Conservation (phyloP, 92 coral and sea anemone species). For the Heteractis magnifica region DNA sequence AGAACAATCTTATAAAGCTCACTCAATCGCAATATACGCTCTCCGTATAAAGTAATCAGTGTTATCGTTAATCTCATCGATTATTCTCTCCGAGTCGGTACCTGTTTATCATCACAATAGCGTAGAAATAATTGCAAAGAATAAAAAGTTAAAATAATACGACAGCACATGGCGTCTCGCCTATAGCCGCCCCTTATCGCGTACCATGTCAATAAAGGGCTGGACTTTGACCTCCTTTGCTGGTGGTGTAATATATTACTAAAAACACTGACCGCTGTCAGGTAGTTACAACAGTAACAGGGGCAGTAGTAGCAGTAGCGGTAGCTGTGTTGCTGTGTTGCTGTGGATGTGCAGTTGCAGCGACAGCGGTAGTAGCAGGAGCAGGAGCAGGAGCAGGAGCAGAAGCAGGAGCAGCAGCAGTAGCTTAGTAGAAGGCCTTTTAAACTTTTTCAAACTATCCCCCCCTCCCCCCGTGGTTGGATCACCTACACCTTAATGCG, state of each 20-base stretch:
- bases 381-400: neutral
- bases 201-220: neutral
- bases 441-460: too few species aligned
- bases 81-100: neutral
- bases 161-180: neutral
- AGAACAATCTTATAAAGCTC: neutral
- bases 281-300: neutral
- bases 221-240: neutral
- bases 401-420: neutral
- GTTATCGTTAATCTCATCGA: neutral
- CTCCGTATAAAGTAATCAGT: neutral
- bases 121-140: neutral
- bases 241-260: neutral
- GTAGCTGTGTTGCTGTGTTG: neutral
- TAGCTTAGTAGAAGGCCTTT: neutral
- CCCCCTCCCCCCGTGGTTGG: too few species aligned
- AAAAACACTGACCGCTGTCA: neutral
- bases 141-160: neutral
- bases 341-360: neutral
- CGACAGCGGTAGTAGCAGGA: neutral
- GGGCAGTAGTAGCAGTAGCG: neutral
- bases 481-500: neutral
- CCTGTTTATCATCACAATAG: neutral
- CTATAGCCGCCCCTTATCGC: neutral
- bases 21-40: neutral